phyloP scores from a whole-genome alignment of 2,888 invertebrate genomes.

The Parnassius smintheus region DNA sequence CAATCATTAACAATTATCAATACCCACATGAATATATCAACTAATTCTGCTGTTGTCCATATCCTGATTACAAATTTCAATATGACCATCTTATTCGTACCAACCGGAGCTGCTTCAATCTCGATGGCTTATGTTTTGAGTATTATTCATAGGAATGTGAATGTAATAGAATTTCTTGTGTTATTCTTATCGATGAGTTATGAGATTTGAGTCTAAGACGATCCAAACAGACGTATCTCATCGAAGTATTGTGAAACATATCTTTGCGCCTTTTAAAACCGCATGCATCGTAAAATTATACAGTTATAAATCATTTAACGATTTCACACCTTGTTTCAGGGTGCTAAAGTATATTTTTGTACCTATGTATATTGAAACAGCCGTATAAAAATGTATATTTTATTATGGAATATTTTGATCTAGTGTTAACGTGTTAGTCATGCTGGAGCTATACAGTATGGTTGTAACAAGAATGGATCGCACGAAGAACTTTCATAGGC shows the following conservation, averaged over 20 bases:
- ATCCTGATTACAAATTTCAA: too few species aligned
- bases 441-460: too few species aligned
- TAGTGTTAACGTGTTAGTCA: too few species aligned
- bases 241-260: slow-evolving; percentile 4
- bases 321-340: slow-evolving; percentile 2
- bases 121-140: slow-evolving; percentile 11
- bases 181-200: slow-evolving; percentile 12
- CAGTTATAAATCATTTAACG: not conserved
- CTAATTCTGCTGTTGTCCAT: too few species aligned
- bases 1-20: too few species aligned
- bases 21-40: too few species aligned
- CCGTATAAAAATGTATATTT: too few species aligned
- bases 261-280: not conserved
- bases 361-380: not conserved
- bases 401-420: not conserved
- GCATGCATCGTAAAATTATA: not conserved
- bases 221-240: slow-evolving; percentile 5
- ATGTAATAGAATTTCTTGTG: slow-evolving; percentile 5
- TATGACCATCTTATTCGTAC: not conserved
- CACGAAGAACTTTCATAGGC: too few species aligned
- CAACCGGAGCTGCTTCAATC: not conserved
- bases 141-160: slow-evolving; percentile 13
- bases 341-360: not conserved
- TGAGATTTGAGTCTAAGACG: not conserved
- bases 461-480: too few species aligned